Percentiles rank a stretch among this genome's conserved stretches.
Conservation (phyloP, 2,113 vertebrate species). For the Panthera tigris region DNA sequence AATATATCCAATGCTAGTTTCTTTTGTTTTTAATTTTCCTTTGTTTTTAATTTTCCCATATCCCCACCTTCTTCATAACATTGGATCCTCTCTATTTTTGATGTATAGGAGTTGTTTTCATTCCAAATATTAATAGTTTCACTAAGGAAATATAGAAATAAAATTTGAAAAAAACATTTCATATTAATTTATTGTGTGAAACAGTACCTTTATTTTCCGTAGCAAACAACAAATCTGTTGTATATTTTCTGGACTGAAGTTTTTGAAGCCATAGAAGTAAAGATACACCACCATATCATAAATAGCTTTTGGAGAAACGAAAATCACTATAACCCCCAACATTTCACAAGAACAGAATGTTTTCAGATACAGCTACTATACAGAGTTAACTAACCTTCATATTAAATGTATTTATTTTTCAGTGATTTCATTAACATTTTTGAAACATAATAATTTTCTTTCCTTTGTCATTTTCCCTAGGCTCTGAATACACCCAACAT, state of each 20-base stretch:
- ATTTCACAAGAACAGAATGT: neutral
- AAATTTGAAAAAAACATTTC: neutral
- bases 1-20: fast-evolving
- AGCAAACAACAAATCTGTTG: neutral
- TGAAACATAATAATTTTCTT: neutral
- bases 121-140: neutral
- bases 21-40: neutral
- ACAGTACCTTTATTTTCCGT: neutral
- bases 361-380: neutral
- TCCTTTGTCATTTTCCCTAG: neutral
- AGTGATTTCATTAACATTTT: slow-evolving; percentile 6
- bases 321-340: neutral
- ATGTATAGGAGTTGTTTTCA: neutral
- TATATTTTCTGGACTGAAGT: neutral
- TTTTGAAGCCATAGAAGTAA: neutral
- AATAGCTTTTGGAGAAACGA: neutral
- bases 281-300: neutral
- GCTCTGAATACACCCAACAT: neutral
- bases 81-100: neutral
- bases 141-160: neutral
- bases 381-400: neutral
- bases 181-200: neutral
- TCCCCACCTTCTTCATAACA: neutral
- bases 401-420: slow-evolving; percentile 22
- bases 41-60: neutral